Conservation (phyloP, 2,888 invertebrate genomes). For the Polymixis flavicincta region DNA sequence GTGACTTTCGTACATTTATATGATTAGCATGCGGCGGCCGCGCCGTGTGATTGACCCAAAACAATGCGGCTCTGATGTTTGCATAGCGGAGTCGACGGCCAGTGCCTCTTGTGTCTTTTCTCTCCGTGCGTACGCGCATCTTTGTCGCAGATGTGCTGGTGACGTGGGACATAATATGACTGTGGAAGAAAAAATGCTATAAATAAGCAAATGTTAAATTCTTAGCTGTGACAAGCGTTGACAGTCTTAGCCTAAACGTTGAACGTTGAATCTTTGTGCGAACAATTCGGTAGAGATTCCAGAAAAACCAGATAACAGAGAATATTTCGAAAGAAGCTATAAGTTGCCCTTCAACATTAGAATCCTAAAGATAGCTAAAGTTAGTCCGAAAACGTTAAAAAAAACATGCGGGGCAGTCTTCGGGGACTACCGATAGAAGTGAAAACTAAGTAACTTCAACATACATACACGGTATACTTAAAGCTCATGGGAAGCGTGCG, state of each 20-base stretch:
- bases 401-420: no score
- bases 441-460: no score
- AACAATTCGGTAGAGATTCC: neutral
- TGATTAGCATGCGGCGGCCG: slow-evolving; percentile 56
- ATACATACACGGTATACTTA: no score
- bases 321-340: neutral
- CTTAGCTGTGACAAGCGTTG: neutral
- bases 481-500: no score
- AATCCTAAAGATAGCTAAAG: neutral
- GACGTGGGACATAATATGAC: neutral
- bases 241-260: no score
- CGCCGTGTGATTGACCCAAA: slow-evolving; percentile 67
- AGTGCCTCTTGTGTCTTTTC: slow-evolving; percentile 14
- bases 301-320: neutral
- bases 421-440: no score
- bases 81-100: slow-evolving; percentile 56
- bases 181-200: no score
- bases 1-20: slow-evolving; percentile 35
- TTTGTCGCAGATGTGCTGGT: slow-evolving; percentile 20
- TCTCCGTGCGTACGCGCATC: slow-evolving; percentile 30
- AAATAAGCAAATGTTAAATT: neutral
- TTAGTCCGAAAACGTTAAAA: neutral
- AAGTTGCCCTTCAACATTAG: neutral
- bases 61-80: slow-evolving; percentile 72
- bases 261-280: no score